phyloP scores from a whole-genome alignment of 2,797 vertebrate genomes.

The Rhabdomys pumilio region DNA sequence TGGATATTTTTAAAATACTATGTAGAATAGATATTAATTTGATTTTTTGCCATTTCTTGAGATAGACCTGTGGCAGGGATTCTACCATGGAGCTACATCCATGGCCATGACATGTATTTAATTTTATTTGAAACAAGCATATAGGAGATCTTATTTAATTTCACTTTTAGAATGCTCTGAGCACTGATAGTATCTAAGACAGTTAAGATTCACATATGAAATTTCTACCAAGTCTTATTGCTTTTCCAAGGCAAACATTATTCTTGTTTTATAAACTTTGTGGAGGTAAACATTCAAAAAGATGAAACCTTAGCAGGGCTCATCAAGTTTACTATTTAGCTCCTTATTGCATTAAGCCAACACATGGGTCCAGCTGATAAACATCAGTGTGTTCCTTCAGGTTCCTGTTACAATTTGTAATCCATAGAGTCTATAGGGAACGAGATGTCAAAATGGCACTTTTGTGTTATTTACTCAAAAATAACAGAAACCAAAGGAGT shows the following conservation, averaged over 20 bases:
- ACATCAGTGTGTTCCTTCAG: neutral
- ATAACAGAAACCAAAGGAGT: neutral
- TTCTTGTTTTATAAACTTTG: conserved; percentile 32
- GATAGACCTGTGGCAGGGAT: neutral
- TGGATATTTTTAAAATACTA: neutral
- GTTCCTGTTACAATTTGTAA: neutral
- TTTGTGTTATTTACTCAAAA: neutral
- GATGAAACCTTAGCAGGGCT: neutral
- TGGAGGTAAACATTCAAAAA: neutral
- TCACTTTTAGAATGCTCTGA: conserved; percentile 5
- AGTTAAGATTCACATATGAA: neutral
- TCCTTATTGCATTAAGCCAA: neutral
- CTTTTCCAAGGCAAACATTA: neutral
- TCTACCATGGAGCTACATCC: neutral
- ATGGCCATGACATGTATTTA: neutral
- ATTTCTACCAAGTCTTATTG: neutral
- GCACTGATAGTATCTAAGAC: neutral
- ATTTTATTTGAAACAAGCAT: neutral
- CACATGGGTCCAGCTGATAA: neutral
- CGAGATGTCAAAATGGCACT: neutral
- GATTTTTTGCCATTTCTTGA: neutral
- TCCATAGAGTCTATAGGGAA: neutral
- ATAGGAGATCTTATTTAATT: neutral
- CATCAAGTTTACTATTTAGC: neutral
- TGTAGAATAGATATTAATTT: neutral